These are phyloP conservation scores for Entosphenus tridentatus DNA, from an alignment of 2,113 vertebrate species.

Conservation along the genomic window DNA sequence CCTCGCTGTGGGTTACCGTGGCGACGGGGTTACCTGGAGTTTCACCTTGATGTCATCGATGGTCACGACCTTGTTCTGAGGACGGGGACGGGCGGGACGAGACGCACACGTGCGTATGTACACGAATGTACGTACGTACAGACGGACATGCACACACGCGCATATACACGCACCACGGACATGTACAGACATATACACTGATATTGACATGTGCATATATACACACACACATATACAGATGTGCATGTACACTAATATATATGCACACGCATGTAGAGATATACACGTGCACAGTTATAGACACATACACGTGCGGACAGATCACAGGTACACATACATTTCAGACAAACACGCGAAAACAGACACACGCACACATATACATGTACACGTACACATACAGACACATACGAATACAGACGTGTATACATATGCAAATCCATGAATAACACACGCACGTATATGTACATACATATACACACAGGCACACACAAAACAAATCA, in stretches of 20 bases:
- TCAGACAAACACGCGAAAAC: not conserved
- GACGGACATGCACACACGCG: not conserved
- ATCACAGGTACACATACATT: not conserved
- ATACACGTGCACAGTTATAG: not conserved
- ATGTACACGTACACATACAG: not conserved
- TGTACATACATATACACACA: not conserved
- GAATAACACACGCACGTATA: not conserved
- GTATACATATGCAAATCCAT: not conserved
- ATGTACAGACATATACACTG: not conserved
- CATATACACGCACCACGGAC: not conserved
- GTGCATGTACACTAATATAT: not conserved
- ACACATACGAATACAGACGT: not conserved
- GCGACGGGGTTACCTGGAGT: conserved; percentile 36
- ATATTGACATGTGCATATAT: not conserved
- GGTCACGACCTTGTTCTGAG: conserved; percentile 68
- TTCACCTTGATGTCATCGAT: conserved; percentile 71
- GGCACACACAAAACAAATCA: not conserved
- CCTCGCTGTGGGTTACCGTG: too few relatives aligned
- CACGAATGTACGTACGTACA: not conserved
- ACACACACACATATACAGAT: not conserved
- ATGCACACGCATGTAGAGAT: not conserved
- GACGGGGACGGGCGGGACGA: not conserved
- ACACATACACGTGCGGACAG: not conserved
- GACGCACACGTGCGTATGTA: not conserved
- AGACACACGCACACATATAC: not conserved